Evolutionary conservation across 2,797 vertebrate genomes (phyloP), one percentile per base, ranked within the genome.

Genomic region (Gadopsis bispinosus): DNA sequence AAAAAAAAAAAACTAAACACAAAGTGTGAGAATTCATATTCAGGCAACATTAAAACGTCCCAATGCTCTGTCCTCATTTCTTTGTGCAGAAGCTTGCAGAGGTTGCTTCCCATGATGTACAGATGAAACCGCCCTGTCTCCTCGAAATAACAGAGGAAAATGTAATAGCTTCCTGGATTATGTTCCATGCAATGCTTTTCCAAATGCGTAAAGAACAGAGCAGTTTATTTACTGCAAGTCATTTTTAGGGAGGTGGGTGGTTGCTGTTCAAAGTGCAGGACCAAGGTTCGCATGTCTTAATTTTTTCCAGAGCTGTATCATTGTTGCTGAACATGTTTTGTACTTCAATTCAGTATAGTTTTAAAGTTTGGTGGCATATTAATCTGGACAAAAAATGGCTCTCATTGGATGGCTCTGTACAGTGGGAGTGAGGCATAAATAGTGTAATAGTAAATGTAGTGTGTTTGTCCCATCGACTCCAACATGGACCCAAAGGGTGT

Each of bases 1-100:
- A 56, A 67, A 70, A 79, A 61, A 65, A 56, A 67, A 70, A 79
- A 61, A 69, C 5, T 2, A 47, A 64, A 59, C 20, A 45, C 22
- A 74, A 60, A 50, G 10, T 1, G 19, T 4, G 17, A 73, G 1
- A 60, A 76, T 71, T 69, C 0, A 1, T 43, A 63, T 75, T 58
- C 33, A 53, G n/a, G 20, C 5, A 50, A 48, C 3, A n/a, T 33
- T 33, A 11, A 8, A 68, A 59, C 33, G 11, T 51, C 22, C 17
- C n/a, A 22, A 1, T 12, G 19, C 53, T 51, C 22, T 73, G 16
- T 58, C 29, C 13, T 47, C 19, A 20, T 26, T 20, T 47, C 26
- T 76, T n/a, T 41, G 20, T 60, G 29, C 45, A 17, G 10, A 45
- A 68, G 41, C 12, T 19, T 17, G 7, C 22, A 74, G 43, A 74